Percentiles rank a stretch among this genome's conserved stretches.
Evolutionary conservation across 2,113 vertebrate species (phyloP).

Genomic region (Mugil cephalus): DNA sequence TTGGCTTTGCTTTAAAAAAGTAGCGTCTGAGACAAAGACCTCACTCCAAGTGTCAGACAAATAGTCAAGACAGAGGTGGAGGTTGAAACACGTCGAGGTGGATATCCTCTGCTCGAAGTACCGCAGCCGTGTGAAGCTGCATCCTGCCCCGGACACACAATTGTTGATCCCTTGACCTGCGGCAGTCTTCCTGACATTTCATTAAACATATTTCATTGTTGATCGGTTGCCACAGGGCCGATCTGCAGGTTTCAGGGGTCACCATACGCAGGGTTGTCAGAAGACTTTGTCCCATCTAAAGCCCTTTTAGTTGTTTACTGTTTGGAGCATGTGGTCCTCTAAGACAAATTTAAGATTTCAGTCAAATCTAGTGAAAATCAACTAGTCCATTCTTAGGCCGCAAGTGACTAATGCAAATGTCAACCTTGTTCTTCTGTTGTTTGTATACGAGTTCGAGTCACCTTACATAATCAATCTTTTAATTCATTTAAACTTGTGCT

Average conservation of each 20-base stretch:
- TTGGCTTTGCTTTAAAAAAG: conserved; percentile 64
- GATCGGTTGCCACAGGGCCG: background rate
- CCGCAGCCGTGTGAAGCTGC: conserved; percentile 66
- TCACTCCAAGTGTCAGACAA: conserved; percentile 35
- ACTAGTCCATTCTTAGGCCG: no score
- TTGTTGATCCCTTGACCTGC: conserved; percentile 53
- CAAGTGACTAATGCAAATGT: no score
- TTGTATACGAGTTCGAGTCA: no score
- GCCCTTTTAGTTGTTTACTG: no score
- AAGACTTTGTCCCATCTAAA: no score
- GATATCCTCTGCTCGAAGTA: conserved; percentile 63
- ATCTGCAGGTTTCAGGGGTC: no score
- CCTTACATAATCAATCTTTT: no score
- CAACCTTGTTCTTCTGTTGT: no score
- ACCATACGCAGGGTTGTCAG: background rate
- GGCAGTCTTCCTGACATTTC: conserved; percentile 52
- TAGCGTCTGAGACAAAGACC: conserved; percentile 30
- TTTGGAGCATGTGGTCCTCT: no score
- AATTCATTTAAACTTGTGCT: no score
- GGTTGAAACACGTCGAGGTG: conserved; percentile 33
- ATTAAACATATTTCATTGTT: conserved; percentile 1
- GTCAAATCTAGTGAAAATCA: no score
- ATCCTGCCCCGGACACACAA: conserved; percentile 72
- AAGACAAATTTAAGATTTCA: no score
- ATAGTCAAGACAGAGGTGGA: conserved; percentile 27